Evolutionary conservation across 2,797 vertebrate genomes (phyloP).

Genomic region (Megalops cyprinoides): DNA sequence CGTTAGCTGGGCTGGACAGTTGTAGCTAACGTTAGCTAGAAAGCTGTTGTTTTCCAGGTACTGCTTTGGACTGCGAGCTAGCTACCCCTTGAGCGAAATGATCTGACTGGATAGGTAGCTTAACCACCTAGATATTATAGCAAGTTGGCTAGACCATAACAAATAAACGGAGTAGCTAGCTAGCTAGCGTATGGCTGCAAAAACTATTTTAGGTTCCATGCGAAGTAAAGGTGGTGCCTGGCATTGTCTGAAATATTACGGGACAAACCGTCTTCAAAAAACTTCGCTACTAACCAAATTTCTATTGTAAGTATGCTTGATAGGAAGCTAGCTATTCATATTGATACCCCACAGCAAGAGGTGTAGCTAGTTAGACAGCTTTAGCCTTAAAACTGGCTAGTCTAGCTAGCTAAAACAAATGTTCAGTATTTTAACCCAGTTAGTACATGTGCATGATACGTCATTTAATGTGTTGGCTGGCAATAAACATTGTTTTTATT

Average conservation of each 20-base stretch:
- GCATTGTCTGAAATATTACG: slow-evolving; percentile 38
- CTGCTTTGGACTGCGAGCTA: background rate
- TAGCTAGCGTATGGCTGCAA: slow-evolving; percentile 55
- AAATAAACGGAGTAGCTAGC: slow-evolving; percentile 14
- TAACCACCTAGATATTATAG: no score
- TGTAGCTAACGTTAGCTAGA: background rate
- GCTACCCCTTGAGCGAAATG: background rate
- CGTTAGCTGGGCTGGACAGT: slow-evolving; percentile 1
- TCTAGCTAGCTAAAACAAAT: no score
- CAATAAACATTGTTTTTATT: background rate
- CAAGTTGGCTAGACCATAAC: background rate
- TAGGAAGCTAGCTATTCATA: background rate
- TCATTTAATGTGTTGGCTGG: background rate
- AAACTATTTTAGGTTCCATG: slow-evolving; percentile 40
- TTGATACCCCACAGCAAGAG: background rate
- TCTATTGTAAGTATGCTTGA: slow-evolving; percentile 66
- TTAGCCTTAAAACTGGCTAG: no score
- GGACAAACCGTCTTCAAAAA: slow-evolving; percentile 37
- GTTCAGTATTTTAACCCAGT: no score
- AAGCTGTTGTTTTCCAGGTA: background rate
- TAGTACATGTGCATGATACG: background rate
- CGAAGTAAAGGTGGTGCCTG: slow-evolving; percentile 33
- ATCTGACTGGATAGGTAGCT: background rate
- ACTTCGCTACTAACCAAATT: slow-evolving; percentile 54
- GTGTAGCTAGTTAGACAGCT: background rate